Percentiles rank a stretch among this genome's conserved stretches.
These are phyloP conservation scores for Ophioninae sp. DNA, from an alignment of 2,888 invertebrate species.

Conservation along the genomic window DNA sequence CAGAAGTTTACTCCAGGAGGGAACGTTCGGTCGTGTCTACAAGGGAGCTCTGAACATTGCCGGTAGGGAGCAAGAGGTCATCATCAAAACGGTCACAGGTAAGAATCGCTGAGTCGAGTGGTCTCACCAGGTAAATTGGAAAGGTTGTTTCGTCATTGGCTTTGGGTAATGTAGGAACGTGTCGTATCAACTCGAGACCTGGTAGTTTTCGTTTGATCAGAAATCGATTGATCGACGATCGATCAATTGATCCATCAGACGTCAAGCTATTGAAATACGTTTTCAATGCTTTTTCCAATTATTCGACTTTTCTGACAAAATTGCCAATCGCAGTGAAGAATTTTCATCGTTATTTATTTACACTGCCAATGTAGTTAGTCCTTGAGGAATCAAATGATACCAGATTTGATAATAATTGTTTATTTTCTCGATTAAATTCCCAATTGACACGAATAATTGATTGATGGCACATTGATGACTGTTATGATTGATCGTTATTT, in stretches of 20 bases:
- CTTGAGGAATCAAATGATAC: no score
- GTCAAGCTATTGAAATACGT: no score
- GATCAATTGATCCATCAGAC: background rate
- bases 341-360: no score
- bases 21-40: slow-evolving; percentile 94
- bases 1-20: slow-evolving; percentile 87
- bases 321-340: no score
- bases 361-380: no score
- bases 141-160: slow-evolving; percentile 18
- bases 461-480: background rate
- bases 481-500: slow-evolving; percentile 60
- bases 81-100: slow-evolving; percentile 94
- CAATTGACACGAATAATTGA: background rate
- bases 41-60: slow-evolving; percentile 87
- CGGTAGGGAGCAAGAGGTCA: slow-evolving; percentile 87
- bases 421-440: no score
- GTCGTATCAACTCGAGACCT: slow-evolving; percentile 42
- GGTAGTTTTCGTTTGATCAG: slow-evolving; percentile 23
- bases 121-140: background rate
- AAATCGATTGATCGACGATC: background rate
- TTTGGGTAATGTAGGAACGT: slow-evolving; percentile 52
- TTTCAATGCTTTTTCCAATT: no score
- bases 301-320: no score
- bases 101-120: slow-evolving; percentile 67
- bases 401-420: no score